Evolutionary conservation across 2,888 invertebrate genomes (phyloP), one percentile per base, ranked within the genome.

Genomic region (Brachypalpus laphriformis): DNA sequence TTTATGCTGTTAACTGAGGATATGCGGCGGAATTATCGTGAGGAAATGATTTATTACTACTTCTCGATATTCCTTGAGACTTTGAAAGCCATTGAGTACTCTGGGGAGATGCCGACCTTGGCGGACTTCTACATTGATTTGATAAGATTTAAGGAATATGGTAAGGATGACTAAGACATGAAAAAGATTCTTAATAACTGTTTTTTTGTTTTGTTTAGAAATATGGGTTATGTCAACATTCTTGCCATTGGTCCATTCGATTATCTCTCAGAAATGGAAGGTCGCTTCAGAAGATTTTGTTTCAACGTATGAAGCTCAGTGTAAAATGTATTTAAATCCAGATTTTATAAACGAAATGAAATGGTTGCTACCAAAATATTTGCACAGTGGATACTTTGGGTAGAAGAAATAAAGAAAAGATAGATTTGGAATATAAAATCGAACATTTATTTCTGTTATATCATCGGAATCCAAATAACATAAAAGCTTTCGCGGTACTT

Each of bases 21-120:
- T 3, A 2, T 63, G 22, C 63, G 82, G 5, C n/a, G 25, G 1
- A 56, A 83, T 18, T 51, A 68, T n/a, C 78, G 78, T 2, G 78
- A 83, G 16, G 72, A 83, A 47, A 20, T 78, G 7, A 49, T 78
- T 16, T 20, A 72, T 7, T 74, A 47, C 14, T 83, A 83, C 49
- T 68, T 83, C 31, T 56, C 61, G n/a, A 63, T 31, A 9, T 83
- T 83, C 2, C 45, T 68, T 28, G 56, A 83, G 7, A 83, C 78
- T 8, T 45, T 83, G 8, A 72, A 54, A n/a, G 68, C 40, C 3
- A 22, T 74, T 14, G 34, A 25, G 6, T 66, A n/a, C 8, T 9
- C 4, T 11, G 66, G 59, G 6, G 20, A 68, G 7, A 16, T 66
- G 2, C 82, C 82, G 20, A 82, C 59, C 8, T 37, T 82, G 37